Base-by-base conservation (phyloP, 2,113 vertebrate species). In the Aleadryas rufinucha region DNA sequence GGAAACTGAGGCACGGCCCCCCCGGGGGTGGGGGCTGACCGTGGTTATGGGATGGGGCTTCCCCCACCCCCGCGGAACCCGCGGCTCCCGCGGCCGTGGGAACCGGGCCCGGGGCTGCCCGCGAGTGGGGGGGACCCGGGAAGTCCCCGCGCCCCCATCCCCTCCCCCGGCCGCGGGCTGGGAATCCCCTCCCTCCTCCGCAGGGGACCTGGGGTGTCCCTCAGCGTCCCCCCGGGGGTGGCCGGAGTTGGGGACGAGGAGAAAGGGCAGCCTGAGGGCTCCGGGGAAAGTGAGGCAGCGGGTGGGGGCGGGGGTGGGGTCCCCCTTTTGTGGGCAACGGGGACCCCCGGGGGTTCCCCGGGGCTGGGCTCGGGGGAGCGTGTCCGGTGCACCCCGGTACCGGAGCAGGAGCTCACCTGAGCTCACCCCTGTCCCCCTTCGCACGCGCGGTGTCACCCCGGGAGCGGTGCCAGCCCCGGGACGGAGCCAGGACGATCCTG, bases 231-330 rank as follows among this genome's bases (percentile, higher is more conserved):
- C 63, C 26, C 35, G 15, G 37, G 28, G 16, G 35, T n/a, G 64
- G 20, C 35, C 21, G 49, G 27, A 10, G 3, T 0, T 45, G 66
- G 61, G 75, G 19, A 15, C 37, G 2, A 0, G 9, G 39, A 11
- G 6, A 7, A 7, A 1, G 61, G 28, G 16, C 6, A 33, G 2
- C 39, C n/a, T 11, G 1, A 16, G 39, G n/a, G 63, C 21, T 22
- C 4, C 7, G 53, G 71, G 78, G 70, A 50, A 49, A 60, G 23
- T 7, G 82, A 66, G 66, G 75, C 74, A 3, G 53, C 28, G 50
- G 50, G 8, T 4, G 19, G 19, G 49, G 49, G 11, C 20, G 53
- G 10, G 35, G 28, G 3, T 5, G 3, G 54, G 17, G 11, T 22
- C 7, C 19, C 42, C 21, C 8, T 11, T n/a, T 7, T 3, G 35